phyloP scores from a whole-genome alignment of 2,888 invertebrate species.

The Tetranychus piercei region DNA sequence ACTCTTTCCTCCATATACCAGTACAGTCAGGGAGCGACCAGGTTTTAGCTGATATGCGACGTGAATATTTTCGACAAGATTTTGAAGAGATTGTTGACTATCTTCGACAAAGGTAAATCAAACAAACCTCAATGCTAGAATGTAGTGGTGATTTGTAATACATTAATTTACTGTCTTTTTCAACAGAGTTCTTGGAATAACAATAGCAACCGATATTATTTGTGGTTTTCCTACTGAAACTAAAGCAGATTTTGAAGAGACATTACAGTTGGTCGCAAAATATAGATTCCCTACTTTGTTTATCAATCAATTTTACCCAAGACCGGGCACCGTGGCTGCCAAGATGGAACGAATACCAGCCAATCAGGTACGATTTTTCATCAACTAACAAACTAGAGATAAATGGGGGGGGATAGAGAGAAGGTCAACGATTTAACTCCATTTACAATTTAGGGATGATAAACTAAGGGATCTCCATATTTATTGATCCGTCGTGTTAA shows the following conservation, averaged over 20 bases:
- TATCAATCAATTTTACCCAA: constrained; percentile 92
- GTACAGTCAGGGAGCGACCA: constrained; percentile 94
- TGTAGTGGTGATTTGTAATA: background rate
- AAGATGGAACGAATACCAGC: constrained; percentile 57
- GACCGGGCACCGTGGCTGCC: constrained; percentile 91
- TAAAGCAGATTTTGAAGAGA: constrained; percentile 67
- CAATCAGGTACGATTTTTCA: background rate
- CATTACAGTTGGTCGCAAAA: constrained; percentile 57
- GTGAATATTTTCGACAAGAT: constrained; percentile 75
- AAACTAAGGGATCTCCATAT: no score
- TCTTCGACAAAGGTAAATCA: constrained; percentile 46
- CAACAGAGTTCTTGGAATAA: constrained; percentile 62
- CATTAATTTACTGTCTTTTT: constrained; percentile 10
- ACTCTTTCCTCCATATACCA: constrained; percentile 88
- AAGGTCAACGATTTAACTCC: background rate
- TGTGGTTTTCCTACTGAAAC: constrained; percentile 97
- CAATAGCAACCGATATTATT: constrained; percentile 92
- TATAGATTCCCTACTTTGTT: constrained; percentile 82
- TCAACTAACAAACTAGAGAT: no score
- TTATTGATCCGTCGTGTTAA: no score
- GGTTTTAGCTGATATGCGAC: constrained; percentile 81
- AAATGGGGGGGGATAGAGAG: background rate
- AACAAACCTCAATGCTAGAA: background rate
- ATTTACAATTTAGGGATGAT: no score
- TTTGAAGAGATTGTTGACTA: constrained; percentile 75